A percentile compares a stretch with the other conserved stretches of the same genome.
These are phyloP conservation scores for Glandiceps talaboti DNA, from an alignment of 53 echinoderm and acorn worm genomes.

Conservation along the genomic window DNA sequence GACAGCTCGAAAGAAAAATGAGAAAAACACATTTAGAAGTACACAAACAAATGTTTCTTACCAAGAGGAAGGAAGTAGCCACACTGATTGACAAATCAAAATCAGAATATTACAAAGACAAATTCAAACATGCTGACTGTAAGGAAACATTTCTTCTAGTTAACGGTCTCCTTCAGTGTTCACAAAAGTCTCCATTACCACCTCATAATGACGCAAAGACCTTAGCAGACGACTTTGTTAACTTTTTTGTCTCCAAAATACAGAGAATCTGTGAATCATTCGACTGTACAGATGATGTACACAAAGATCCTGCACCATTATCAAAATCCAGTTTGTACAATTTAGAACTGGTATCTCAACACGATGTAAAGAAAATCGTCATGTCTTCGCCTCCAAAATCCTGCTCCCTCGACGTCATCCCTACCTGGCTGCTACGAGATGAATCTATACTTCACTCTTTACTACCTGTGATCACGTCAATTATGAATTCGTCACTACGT, in stretches of 20 bases:
- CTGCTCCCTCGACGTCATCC: conserved; percentile 23
- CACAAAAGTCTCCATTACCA: conserved; percentile 6
- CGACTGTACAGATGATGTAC: too few relatives aligned
- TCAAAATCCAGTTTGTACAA: neutral
- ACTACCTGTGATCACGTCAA: conserved; percentile 18
- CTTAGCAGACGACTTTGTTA: conserved; percentile 12
- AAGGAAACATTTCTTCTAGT: conserved; percentile 9
- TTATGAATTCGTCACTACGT: conserved; percentile 28
- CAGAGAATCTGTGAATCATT: neutral
- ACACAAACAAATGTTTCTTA: conserved; percentile 26
- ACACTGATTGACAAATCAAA: conserved; percentile 10
- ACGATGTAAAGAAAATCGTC: conserved; percentile 21
- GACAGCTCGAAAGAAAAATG: conserved; percentile 23
- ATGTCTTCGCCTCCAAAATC: conserved; percentile 24
- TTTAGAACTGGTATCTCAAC: conserved; percentile 4
- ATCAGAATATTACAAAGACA: conserved; percentile 7
- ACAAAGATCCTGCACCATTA: too few relatives aligned
- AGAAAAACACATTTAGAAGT: conserved; percentile 23
- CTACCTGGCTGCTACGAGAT: conserved; percentile 26
- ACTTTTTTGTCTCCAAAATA: conserved; percentile 13
- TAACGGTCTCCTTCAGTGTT: conserved; percentile 8
- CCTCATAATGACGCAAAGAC: conserved; percentile 5
- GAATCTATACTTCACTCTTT: conserved; percentile 13
- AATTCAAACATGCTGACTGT: conserved; percentile 13
- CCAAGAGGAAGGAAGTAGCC: conserved; percentile 6